Evolutionary conservation across 2,113 vertebrate genomes (phyloP), one percentile per base, ranked within the genome.

Genomic region (Apeltes quadracus): DNA sequence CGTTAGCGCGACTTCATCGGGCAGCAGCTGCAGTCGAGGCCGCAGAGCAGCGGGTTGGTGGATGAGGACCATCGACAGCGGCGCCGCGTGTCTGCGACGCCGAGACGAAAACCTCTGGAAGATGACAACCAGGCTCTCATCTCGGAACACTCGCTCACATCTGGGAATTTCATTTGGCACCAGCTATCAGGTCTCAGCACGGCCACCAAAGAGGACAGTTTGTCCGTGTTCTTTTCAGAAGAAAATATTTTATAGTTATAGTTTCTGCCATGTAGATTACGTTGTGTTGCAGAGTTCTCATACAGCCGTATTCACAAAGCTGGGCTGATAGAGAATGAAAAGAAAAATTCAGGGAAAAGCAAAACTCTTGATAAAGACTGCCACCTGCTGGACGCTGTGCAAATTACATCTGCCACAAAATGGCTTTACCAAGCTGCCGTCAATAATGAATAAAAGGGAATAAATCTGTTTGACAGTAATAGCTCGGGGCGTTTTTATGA

Each of bases 11-110:
- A 90, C 82, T 78, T 84, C 88, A 91, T 50, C 72, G 53, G 61
- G 36, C 67, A 12, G 67, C 87, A 87, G 86, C 87, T 89, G 85
- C 76, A 79, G 54, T 72, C 82, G 66, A 85, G 85, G 84, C 83
- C 62, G 18, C 75, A 71, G 48, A 71, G 69, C 58, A 44, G 15
- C 15, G 81, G 71, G 82, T 82, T 82, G 78, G 76, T 70, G 79
- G 70, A 73, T 22, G 68, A 65, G 39, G 72, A 81, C 74, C 65
- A 80, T 86, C 82, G 77, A 72, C 67, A 38, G 14, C 70, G 51
- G 71, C 56, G 39, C 74, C 56, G 39, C 5, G 22, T 54, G 85
- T 78, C 81, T 85, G 59, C 79, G 69, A 62, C 39, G 54, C 12
- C 41, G 74, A 70, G 46, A 59, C 56, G 65, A 59, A 48, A 69